phyloP scores from a whole-genome alignment of 2,113 vertebrate genomes.

The Damaliscus lunatus region DNA sequence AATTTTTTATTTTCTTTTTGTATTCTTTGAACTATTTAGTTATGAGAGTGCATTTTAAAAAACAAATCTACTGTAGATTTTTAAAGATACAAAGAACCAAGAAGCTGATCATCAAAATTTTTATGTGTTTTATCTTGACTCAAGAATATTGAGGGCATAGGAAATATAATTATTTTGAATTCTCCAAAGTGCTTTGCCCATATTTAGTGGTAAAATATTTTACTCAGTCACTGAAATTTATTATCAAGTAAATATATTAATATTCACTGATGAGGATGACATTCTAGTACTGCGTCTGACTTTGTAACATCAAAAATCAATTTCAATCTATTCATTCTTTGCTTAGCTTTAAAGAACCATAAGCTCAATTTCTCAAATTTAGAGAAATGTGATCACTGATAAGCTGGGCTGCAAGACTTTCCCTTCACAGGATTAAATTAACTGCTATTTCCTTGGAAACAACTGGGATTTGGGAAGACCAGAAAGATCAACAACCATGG shows the following conservation, averaged over 20 bases:
- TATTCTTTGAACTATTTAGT: background rate
- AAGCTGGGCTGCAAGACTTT: background rate
- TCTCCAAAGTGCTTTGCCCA: background rate
- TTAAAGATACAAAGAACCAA: background rate
- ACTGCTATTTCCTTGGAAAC: constrained; percentile 7
- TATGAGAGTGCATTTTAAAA: background rate
- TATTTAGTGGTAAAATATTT: constrained; percentile 15
- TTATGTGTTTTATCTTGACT: background rate
- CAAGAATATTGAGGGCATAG: background rate
- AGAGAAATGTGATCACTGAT: background rate
- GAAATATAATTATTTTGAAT: background rate
- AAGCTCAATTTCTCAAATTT: background rate
- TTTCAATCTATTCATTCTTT: background rate
- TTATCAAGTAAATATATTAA: background rate
- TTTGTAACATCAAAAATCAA: background rate
- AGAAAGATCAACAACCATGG: background rate
- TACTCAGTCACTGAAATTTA: background rate
- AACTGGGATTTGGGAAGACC: background rate
- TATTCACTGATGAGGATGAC: background rate
- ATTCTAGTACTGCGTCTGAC: background rate
- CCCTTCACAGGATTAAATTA: background rate
- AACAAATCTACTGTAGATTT: background rate
- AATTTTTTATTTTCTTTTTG: background rate
- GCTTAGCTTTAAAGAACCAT: background rate
- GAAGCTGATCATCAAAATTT: background rate